Base-by-base conservation (phyloP, 30 jellyfish, hydroid and myxozoan genomes). In the Aurelia aurita region DNA sequence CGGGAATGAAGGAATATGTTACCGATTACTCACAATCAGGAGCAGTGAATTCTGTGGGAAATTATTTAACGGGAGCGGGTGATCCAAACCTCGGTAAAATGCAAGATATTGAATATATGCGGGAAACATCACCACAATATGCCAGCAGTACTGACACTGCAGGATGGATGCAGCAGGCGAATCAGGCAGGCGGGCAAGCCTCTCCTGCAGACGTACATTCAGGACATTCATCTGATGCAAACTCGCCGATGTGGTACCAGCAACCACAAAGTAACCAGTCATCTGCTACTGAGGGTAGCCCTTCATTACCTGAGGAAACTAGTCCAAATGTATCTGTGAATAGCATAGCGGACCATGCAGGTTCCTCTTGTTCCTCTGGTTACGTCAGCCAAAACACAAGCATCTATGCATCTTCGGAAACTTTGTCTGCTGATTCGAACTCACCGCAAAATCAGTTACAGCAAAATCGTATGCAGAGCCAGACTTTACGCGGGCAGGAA, bases 201-300 rank as follows among this genome's bases (percentile, higher is more conserved):
- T 55, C 67, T 19, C 29, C 67, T 55, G 29, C 25, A 55, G 67
- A 22, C 29, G 29, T 13, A 10, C 67, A 55, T 16, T 55, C 67
- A 22, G 67, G 29, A 12, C 67, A 55, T 9, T 22, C 67, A 16
- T 55, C 67, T 39, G 51, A 6, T 39, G 9, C 51, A 5, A 39
- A 10, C 13, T 55, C 67, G 1, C 67, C 67, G 14, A 55, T 55
- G 67, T 55, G 67, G 67, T 55, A 55, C 29, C 67, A 55, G 31
- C 67, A n/a, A 19, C 29, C 29, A 13, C 29, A 55, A 16, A 55
- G 67, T 55, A 55, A 55, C 14, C 12, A 22, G 1, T 55, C 67
- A 19, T 39, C 51, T 39, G 51, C 51, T 39, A 55, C 67, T 0
- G 29, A 19, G 29, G 14, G 67, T 28, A 55, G 67, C 29, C 25